A percentile compares a stretch with the other conserved stretches of the same genome.
These are phyloP conservation scores for Clytia hemisphaerica DNA, from an alignment of 30 jellyfish, hydroid and myxozoan genomes.

Conservation along the genomic window DNA sequence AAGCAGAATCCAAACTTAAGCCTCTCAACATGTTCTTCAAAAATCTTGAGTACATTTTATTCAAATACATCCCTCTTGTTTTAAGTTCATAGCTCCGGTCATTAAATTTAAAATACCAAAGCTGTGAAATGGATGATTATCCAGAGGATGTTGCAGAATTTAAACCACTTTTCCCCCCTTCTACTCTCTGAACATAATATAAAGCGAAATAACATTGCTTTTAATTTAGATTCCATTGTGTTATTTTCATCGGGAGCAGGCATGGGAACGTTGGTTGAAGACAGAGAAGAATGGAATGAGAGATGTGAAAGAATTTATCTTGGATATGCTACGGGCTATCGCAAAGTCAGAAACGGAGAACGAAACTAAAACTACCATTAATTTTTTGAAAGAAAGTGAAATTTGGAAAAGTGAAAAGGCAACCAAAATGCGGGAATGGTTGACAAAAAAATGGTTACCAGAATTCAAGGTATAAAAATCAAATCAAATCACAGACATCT, in stretches of 20 bases:
- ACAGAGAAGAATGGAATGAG: background rate
- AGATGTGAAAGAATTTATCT: constrained; percentile 1
- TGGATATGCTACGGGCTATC: constrained; percentile 6
- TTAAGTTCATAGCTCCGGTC: no score
- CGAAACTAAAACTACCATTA: no score
- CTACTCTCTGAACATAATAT: no score
- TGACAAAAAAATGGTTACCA: constrained; percentile 16
- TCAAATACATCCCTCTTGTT: no score
- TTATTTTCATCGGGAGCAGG: constrained; percentile 1
- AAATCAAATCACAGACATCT: no score
- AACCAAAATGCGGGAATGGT: constrained; percentile 14
- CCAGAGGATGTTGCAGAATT: no score
- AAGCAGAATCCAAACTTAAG: no score
- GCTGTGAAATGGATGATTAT: no score
- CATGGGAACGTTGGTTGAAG: no score
- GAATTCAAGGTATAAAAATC: constrained; percentile 5
- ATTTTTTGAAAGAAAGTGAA: background rate
- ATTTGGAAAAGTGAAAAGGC: constrained; percentile 7
- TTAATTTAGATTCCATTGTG: constrained; percentile 5
- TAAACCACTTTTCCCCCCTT: no score
- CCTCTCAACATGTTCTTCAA: background rate
- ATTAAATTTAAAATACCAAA: no score
- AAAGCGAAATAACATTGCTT: background rate
- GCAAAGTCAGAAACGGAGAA: constrained; percentile 9
- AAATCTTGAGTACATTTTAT: no score